Conservation (phyloP, 1,140 invertebrate species). For the Pogonomyrmex californicus region DNA sequence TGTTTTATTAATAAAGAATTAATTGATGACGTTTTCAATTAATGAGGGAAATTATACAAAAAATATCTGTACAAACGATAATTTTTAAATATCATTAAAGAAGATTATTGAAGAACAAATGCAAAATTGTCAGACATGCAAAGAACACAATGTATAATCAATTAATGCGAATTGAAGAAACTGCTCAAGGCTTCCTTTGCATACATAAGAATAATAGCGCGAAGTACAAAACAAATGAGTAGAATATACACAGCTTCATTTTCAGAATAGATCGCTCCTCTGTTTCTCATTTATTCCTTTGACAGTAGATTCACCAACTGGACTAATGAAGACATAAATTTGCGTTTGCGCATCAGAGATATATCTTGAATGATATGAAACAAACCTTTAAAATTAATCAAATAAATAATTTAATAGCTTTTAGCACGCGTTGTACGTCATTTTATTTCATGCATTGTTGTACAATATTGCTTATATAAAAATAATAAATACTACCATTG, state of each 20-base stretch:
- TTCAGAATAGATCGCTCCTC: constrained; percentile 20
- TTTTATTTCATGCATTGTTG: not conserved
- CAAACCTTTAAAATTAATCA: constrained; percentile 15
- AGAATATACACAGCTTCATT: not conserved
- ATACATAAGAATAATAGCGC: not conserved
- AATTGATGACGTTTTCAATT: too few species aligned
- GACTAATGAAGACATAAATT: not conserved
- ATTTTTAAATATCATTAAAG: not conserved
- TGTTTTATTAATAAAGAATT: not conserved
- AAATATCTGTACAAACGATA: not conserved
- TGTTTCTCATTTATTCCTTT: not conserved
- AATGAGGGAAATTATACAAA: not conserved
- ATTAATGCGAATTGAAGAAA: not conserved
- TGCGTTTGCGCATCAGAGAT: not conserved
- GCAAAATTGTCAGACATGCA: not conserved
- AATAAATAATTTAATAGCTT: not conserved
- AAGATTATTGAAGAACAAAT: not conserved
- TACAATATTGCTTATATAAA: not conserved
- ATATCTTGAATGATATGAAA: not conserved
- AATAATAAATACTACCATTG: not conserved
- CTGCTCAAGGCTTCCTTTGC: not conserved
- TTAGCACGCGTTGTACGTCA: not conserved
- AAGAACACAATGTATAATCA: not conserved
- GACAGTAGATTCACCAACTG: constrained; percentile 9
- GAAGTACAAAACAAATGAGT: constrained; percentile 10